Percentiles rank a stretch among this genome's conserved stretches.
These are phyloP conservation scores for Cephus spinipes DNA, from an alignment of 2,888 invertebrate species.

Conservation along the genomic window DNA sequence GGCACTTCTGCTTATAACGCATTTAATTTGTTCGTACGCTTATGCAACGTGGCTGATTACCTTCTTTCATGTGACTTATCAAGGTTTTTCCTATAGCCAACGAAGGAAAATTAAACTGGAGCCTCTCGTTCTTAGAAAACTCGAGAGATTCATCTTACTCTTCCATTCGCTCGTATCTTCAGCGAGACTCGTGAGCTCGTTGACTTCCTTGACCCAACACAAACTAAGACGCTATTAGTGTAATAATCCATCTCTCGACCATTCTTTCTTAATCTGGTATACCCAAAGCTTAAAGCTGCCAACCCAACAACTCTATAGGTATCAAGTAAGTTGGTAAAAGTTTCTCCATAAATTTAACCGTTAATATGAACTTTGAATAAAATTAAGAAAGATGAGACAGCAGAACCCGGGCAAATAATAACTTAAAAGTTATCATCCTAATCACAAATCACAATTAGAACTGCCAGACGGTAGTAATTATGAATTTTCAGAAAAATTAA, in stretches of 20 bases:
- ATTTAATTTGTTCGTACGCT: constrained; percentile 32
- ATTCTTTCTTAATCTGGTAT: background rate
- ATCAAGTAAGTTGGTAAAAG: constrained; percentile 45
- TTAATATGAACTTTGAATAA: constrained; percentile 47
- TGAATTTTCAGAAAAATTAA: background rate
- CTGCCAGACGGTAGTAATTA: background rate
- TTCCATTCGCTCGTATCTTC: background rate
- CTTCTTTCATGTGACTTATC: background rate
- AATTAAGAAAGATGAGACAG: constrained; percentile 36
- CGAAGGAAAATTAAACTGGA: constrained; percentile 15
- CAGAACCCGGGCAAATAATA: background rate
- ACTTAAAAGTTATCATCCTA: background rate
- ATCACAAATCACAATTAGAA: background rate
- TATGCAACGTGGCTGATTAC: constrained; percentile 10
- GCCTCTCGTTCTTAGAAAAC: background rate
- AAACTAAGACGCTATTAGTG: background rate
- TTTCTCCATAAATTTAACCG: constrained; percentile 55
- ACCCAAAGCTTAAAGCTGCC: background rate
- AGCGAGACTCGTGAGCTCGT: background rate
- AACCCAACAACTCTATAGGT: constrained; percentile 5
- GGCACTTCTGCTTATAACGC: constrained; percentile 38
- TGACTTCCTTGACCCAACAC: background rate
- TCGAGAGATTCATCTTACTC: background rate
- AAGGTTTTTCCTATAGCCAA: background rate
- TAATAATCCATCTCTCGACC: background rate